These are phyloP conservation scores for Hormiphora californensis DNA, from an alignment of 37 sponge, comb jelly and placozoan species.

Conservation along the genomic window DNA sequence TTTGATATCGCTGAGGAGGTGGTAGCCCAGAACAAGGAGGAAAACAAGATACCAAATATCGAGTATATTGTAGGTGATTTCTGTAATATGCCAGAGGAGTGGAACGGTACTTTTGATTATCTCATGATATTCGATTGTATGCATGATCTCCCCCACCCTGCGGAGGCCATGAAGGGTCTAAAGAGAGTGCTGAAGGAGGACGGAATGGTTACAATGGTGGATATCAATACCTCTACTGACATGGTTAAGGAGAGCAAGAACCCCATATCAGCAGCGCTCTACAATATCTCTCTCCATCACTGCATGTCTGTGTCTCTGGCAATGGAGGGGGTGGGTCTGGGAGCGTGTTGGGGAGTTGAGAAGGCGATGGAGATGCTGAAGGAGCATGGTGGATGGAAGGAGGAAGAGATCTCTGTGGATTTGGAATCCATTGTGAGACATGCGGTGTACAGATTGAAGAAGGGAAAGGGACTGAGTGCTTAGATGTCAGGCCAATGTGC, in stretches of 20 bases:
- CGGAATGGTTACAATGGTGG: constrained; percentile 45
- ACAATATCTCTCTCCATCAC: constrained; percentile 35
- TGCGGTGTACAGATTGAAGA: constrained; percentile 42
- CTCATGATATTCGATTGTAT: constrained; percentile 54
- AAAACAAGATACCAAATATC: neutral
- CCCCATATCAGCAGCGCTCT: neutral
- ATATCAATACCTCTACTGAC: constrained; percentile 15
- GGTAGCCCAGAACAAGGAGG: neutral
- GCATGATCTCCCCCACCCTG: constrained; percentile 40
- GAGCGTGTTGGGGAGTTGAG: constrained; percentile 52
- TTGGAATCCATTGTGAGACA: neutral
- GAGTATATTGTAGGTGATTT: constrained; percentile 3
- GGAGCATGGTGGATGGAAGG: constrained; percentile 5
- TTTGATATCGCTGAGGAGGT: constrained; percentile 24
- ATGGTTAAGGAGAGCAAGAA: constrained; percentile 16
- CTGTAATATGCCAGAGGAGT: constrained; percentile 3
- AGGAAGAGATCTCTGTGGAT: neutral
- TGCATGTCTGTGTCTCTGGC: constrained; percentile 38
- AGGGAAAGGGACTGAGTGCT: constrained; percentile 24
- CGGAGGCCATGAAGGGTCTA: constrained; percentile 17
- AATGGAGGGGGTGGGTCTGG: constrained; percentile 17
- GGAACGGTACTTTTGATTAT: constrained; percentile 34
- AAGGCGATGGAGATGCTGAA: neutral
- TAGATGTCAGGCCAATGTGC: too few species aligned
- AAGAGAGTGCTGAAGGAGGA: constrained; percentile 22